Evolutionary conservation across 2,888 invertebrate genomes (phyloP).

Genomic region (Drosophila emarginata): DNA sequence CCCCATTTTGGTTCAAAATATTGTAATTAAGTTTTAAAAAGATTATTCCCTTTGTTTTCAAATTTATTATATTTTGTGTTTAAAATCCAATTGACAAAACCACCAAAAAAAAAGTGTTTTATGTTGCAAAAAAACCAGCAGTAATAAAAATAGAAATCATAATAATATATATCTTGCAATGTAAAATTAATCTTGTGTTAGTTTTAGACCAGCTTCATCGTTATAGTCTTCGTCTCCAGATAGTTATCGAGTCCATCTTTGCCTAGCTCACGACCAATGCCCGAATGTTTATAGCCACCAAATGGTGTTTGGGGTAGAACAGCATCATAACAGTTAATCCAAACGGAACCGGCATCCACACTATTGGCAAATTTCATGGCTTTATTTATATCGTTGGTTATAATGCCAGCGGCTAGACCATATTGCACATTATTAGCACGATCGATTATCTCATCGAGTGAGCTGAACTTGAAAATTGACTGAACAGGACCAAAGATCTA

Average conservation of each 20-base stretch:
- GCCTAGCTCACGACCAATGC: constrained; percentile 92
- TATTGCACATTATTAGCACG: constrained; percentile 91
- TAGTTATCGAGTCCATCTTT: constrained; percentile 91
- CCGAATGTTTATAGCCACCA: constrained; percentile 94
- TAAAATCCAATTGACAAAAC: not conserved
- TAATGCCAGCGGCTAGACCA: constrained; percentile 92
- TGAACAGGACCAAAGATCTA: constrained; percentile 95
- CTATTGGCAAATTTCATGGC: constrained; percentile 89
- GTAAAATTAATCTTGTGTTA: not conserved
- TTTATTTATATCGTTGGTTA: constrained; percentile 90
- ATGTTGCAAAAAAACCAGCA: not conserved
- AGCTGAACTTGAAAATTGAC: constrained; percentile 90
- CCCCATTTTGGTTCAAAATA: too few species aligned
- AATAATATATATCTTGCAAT: not conserved
- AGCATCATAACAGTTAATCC: constrained; percentile 85
- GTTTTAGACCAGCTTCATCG: constrained; percentile 83
- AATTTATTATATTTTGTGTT: not conserved
- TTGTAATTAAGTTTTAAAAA: too few species aligned
- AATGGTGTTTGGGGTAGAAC: constrained; percentile 89
- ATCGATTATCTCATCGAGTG: constrained; percentile 89
- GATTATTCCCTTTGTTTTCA: too few species aligned
- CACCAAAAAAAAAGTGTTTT: not conserved
- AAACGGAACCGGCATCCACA: constrained; percentile 91
- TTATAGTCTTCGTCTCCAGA: constrained; percentile 90
- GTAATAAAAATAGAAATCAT: not conserved